These are phyloP conservation scores for Gymnocheta viridis DNA, from an alignment of 2,888 invertebrate genomes.

Conservation along the genomic window DNA sequence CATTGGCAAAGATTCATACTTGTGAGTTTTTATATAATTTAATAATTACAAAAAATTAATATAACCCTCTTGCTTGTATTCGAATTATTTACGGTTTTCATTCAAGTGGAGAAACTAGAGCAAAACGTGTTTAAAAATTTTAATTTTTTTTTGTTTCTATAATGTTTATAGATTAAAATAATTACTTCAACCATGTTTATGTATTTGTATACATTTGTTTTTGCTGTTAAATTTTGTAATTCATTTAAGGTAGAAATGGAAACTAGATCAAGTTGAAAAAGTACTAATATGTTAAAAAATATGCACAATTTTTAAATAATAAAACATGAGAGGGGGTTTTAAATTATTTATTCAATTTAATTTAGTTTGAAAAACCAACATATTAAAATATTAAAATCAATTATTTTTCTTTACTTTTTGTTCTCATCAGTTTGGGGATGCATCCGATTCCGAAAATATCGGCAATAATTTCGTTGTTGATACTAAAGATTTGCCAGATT, in stretches of 20 bases:
- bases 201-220: neutral
- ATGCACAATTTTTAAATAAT: neutral
- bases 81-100: constrained; percentile 32
- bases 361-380: too few relatives aligned
- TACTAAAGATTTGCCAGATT: too few relatives aligned
- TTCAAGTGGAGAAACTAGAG: constrained; percentile 67
- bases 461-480: too few relatives aligned
- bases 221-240: neutral
- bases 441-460: too few relatives aligned
- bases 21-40: neutral
- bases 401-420: too few relatives aligned
- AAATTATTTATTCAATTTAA: too few relatives aligned
- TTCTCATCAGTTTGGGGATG: too few relatives aligned
- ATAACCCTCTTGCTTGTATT: neutral
- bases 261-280: constrained; percentile 64
- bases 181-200: neutral
- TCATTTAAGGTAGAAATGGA: constrained; percentile 21
- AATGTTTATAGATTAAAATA: neutral
- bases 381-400: too few relatives aligned
- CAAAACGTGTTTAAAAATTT: constrained; percentile 62
- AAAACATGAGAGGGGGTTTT: too few relatives aligned
- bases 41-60: neutral
- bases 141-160: constrained; percentile 12
- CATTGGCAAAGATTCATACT: constrained; percentile 22
- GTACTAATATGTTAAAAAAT: neutral